A percentile compares a stretch with the other conserved stretches of the same genome.
Evolutionary conservation across 2,113 vertebrate genomes (phyloP).

Genomic region (Amblyopsis rosae): DNA sequence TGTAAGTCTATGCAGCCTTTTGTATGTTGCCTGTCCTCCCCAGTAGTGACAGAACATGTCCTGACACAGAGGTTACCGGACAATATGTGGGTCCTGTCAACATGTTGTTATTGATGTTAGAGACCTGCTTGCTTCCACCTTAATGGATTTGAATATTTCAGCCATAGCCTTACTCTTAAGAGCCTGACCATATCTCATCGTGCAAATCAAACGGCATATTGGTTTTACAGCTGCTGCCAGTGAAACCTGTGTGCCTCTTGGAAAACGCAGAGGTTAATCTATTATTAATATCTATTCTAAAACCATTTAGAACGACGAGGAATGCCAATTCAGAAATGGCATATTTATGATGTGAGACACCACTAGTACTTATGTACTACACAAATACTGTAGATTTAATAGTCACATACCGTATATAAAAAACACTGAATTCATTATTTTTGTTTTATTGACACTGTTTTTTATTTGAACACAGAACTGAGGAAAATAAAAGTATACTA

Average conservation of each 20-base stretch:
- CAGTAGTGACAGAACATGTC: too few species aligned
- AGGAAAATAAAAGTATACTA: too few species aligned
- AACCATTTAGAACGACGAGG: constrained; percentile 45
- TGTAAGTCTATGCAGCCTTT: too few species aligned
- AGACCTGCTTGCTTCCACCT: too few species aligned
- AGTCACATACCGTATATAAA: constrained; percentile 28
- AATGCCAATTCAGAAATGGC: constrained; percentile 28
- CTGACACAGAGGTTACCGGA: too few species aligned
- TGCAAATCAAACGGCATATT: background rate
- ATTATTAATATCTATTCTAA: constrained; percentile 72
- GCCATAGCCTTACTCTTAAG: too few species aligned
- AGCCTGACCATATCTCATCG: too few species aligned
- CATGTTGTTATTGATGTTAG: too few species aligned
- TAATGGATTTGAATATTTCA: too few species aligned
- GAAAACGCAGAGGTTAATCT: constrained; percentile 66
- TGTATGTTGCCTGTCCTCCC: too few species aligned
- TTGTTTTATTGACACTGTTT: background rate
- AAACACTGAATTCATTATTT: background rate
- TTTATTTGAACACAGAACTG: too few species aligned
- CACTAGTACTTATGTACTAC: constrained; percentile 15
- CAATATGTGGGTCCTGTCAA: too few species aligned
- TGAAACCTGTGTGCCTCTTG: constrained; percentile 51
- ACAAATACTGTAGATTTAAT: constrained; percentile 3
- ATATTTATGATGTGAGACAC: constrained; percentile 27
- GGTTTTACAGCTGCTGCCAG: constrained; percentile 40